Conservation (phyloP, 35 echinoderm and acorn worm genomes). For the Patiria miniata region DNA sequence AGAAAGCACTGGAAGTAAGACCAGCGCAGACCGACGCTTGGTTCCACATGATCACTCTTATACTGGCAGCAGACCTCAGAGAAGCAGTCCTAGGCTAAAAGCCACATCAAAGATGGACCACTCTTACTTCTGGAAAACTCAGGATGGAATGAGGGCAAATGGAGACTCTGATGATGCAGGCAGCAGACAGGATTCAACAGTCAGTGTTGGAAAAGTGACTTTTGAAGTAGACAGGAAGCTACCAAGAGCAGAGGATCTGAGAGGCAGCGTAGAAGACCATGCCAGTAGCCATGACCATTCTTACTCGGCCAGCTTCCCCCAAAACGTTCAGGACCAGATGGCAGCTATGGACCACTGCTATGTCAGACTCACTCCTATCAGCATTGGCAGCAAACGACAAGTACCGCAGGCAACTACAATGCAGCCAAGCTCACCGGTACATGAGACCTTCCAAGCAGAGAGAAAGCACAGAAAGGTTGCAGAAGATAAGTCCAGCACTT, state of each 20-base stretch:
- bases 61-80: background rate
- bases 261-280: background rate
- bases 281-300: background rate
- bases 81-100: background rate
- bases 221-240: background rate
- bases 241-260: background rate
- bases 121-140: background rate
- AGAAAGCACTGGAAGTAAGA: background rate
- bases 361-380: background rate
- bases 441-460: too few relatives aligned
- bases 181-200: too few relatives aligned
- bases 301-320: background rate
- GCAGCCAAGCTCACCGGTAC: too few relatives aligned
- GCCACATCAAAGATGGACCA: background rate
- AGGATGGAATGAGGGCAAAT: background rate
- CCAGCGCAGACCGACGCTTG: background rate
- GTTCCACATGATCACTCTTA: background rate
- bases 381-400: too few relatives aligned
- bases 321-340: background rate
- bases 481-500: too few relatives aligned
- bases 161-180: background rate
- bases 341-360: constrained; percentile 2
- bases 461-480: too few relatives aligned
- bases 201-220: too few relatives aligned
- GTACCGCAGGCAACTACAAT: too few relatives aligned